These are phyloP conservation scores for Caloenas nicobarica DNA, from an alignment of 2,113 vertebrate species.

Conservation along the genomic window DNA sequence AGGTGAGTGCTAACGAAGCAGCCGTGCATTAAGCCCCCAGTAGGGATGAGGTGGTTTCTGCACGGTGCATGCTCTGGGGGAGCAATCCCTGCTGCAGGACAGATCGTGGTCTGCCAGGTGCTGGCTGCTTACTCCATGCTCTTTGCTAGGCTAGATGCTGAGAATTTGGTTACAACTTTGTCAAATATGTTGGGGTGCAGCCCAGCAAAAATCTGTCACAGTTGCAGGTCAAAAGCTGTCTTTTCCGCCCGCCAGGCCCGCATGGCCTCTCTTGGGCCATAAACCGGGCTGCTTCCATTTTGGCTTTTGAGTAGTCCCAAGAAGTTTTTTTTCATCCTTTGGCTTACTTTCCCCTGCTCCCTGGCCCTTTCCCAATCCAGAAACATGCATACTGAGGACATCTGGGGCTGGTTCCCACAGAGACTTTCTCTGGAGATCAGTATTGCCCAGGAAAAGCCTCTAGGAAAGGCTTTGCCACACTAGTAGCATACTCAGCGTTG, in stretches of 20 bases:
- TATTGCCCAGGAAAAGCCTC: neutral
- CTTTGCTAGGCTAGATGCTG: neutral
- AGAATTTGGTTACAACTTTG: neutral
- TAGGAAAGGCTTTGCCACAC: neutral
- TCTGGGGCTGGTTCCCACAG: neutral
- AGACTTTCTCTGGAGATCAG: neutral
- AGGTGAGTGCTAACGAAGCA: accelerated
- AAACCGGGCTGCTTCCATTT: neutral
- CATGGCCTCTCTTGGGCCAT: neutral
- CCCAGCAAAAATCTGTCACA: neutral
- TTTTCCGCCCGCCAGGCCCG: neutral
- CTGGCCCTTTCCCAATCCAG: neutral
- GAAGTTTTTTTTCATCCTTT: neutral
- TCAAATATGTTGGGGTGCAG: neutral
- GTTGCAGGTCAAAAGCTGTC: neutral
- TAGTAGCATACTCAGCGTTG: neutral
- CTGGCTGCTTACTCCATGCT: neutral
- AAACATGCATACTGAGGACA: neutral
- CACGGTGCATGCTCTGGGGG: accelerated
- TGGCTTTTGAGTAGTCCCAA: neutral
- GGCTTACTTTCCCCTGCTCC: neutral
- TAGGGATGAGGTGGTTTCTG: neutral
- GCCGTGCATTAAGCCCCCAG: accelerated
- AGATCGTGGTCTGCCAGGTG: neutral
- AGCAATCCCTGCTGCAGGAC: neutral